Evolutionary conservation across 2,797 vertebrate species (phyloP).

Genomic region (Novumbra hubbsi): DNA sequence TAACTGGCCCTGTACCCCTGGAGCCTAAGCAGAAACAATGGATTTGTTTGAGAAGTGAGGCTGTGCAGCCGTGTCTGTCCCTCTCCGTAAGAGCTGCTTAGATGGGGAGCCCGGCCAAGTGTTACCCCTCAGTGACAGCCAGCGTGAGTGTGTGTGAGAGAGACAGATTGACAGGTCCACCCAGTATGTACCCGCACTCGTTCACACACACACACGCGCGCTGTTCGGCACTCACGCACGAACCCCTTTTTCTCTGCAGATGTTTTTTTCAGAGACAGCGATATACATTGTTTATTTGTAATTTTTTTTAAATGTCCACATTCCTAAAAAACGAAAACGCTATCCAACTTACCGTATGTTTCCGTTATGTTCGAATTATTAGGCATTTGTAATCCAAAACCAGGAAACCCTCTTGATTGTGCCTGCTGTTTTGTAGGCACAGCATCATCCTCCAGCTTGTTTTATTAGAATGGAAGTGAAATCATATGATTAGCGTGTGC

Average conservation of each 20-base stretch:
- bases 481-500: constrained; percentile 59
- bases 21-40: constrained; percentile 37
- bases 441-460: constrained; percentile 30
- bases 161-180: constrained; percentile 9
- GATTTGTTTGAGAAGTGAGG: constrained; percentile 50
- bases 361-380: constrained; percentile 57
- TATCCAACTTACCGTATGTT: constrained; percentile 37
- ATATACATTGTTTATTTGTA: too few relatives aligned
- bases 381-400: constrained; percentile 59
- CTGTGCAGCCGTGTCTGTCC: constrained; percentile 37
- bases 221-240: too few relatives aligned
- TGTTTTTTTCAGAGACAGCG: neutral
- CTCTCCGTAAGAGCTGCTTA: constrained; percentile 7
- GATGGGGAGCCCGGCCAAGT: constrained; percentile 27
- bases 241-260: neutral
- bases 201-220: neutral
- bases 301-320: constrained; percentile 1
- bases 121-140: constrained; percentile 25
- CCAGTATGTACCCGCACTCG: neutral
- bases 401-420: constrained; percentile 60
- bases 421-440: constrained; percentile 16
- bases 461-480: constrained; percentile 57
- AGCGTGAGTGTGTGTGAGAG: constrained; percentile 12
- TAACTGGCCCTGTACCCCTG: constrained; percentile 38
- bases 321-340: constrained; percentile 3